Base-by-base conservation (phyloP, 2,888 invertebrate species). In the Plagiodera versicolora region DNA sequence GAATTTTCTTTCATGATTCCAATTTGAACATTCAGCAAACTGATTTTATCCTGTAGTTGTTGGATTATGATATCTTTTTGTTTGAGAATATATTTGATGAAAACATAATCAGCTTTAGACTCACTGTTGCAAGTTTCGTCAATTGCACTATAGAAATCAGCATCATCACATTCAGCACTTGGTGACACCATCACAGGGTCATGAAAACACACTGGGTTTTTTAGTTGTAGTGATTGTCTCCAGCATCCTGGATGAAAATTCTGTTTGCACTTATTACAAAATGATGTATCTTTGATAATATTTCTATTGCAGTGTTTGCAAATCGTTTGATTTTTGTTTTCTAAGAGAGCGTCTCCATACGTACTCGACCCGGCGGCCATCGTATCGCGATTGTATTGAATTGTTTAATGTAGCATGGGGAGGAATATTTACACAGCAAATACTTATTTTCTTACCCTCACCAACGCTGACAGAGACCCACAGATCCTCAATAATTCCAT, bases 201-300 rank as follows among this genome's bases (percentile, higher is more conserved):
- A 39, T 53, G 39, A 17, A 39, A 18, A 30, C 30, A 50, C 14
- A 50, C 50, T 50, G 50, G 30, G n/a, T 30, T 50, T 30, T 50
- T 50, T 16, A 17, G 30, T 16, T 50, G 49, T 5, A 49, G 20
- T 24, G 24, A 49, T 20, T 48, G 48, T 20, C 14, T 51, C 18
- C 35, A 51, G 17, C 51, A 51, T 8, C 51, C 51, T 16, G 17
- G 52, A 52, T 52, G 52, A 35, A 52, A 35, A 52, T 35, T 52
- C 16, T 52, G 52, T 39, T 52, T 52, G 52, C 52, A 52, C 52
- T 51, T 32, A 10, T 16, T 51, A 51, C 51, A 32, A 35, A 52
- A 39, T 39, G 35, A 52, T 35, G 24, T 49, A 0, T 49, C 28
- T n/a, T 49, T 28, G 20, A 48, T 48, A 10, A 48, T 48, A 49